phyloP scores from a whole-genome alignment of 2,113 vertebrate species.

The Theristicus caerulescens region DNA sequence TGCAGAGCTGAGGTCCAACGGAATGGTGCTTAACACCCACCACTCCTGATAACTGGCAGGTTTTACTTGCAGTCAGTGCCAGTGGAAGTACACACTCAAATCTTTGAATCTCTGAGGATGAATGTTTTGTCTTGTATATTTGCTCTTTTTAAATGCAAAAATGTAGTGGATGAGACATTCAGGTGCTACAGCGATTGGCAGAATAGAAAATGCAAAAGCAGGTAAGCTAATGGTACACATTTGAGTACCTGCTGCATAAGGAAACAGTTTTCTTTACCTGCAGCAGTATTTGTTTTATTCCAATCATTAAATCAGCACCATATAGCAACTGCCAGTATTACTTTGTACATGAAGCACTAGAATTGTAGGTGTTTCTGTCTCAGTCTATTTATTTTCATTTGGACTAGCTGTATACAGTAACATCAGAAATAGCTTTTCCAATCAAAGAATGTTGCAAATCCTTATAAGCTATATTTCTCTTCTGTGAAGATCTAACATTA shows the following conservation, averaged over 20 bases:
- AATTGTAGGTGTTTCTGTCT: neutral
- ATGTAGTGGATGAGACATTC: neutral
- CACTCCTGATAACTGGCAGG: neutral
- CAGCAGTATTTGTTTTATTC: neutral
- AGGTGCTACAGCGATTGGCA: neutral
- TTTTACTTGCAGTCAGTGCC: neutral
- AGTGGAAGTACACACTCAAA: neutral
- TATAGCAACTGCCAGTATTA: neutral
- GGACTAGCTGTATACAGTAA: neutral
- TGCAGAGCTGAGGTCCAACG: neutral
- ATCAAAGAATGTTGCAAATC: neutral
- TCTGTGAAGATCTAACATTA: neutral
- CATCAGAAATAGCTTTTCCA: neutral
- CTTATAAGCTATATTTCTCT: neutral
- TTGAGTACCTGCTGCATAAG: neutral
- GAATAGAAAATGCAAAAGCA: neutral
- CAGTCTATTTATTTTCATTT: neutral
- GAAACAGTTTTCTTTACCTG: neutral
- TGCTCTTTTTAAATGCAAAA: neutral
- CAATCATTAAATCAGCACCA: neutral
- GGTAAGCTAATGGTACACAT: neutral
- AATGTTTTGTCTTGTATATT: neutral
- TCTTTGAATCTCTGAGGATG: neutral
- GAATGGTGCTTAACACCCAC: neutral
- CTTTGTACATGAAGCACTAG: neutral